Evolutionary conservation across 2,797 vertebrate species (phyloP).

Genomic region (Ptychobarbus kaznakovi): DNA sequence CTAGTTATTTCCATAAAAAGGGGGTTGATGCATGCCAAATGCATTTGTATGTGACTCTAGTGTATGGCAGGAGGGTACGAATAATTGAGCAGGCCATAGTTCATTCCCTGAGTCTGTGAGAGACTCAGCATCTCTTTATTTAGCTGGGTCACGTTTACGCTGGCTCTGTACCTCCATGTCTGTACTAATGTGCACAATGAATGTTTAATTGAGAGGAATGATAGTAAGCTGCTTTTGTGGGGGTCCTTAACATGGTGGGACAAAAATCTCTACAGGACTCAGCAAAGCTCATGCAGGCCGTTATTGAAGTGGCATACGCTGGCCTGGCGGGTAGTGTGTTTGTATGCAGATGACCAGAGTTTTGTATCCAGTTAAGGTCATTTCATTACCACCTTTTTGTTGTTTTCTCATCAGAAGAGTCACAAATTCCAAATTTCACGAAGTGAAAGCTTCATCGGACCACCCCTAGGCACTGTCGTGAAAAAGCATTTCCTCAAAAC

Average conservation of each 20-base stretch:
- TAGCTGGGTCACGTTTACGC: conserved; percentile 10
- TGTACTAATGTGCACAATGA: conserved; percentile 28
- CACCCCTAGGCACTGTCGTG: background rate
- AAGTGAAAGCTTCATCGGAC: background rate
- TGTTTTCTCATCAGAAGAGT: background rate
- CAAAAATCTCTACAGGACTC: conserved; percentile 1
- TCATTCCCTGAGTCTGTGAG: background rate
- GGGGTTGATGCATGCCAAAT: conserved; percentile 16
- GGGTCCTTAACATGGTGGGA: background rate
- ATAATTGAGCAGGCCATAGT: background rate
- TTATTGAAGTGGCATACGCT: background rate
- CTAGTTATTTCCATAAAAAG: conserved; percentile 30
- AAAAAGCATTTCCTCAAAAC: background rate
- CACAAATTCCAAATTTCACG: background rate
- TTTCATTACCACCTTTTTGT: background rate
- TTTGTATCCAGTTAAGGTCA: background rate
- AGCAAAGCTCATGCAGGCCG: background rate
- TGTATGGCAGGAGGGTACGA: background rate
- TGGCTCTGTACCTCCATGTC: conserved; percentile 14
- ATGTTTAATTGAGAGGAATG: conserved; percentile 45
- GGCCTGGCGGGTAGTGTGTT: background rate
- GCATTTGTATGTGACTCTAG: background rate
- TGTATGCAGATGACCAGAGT: background rate
- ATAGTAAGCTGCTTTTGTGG: conserved; percentile 39
- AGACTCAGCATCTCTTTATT: conserved; percentile 12